These are phyloP conservation scores for Pluvianellus socialis DNA, from an alignment of 2,113 vertebrate species.

Conservation along the genomic window DNA sequence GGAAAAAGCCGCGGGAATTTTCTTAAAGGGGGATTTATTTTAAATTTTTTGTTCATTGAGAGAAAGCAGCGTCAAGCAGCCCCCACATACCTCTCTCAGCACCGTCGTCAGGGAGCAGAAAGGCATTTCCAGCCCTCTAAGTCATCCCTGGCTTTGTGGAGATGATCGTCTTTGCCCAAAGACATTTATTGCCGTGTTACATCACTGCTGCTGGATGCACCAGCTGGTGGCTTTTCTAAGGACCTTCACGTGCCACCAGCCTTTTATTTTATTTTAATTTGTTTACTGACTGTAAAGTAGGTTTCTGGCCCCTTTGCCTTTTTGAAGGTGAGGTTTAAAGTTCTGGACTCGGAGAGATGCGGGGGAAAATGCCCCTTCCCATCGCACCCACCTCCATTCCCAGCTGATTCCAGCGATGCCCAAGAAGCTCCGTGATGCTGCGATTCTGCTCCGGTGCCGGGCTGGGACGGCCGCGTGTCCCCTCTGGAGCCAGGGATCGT, in stretches of 20 bases:
- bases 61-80: neutral
- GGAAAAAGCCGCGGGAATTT: neutral
- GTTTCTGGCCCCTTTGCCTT: neutral
- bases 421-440: rapidly evolving
- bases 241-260: neutral
- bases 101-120: neutral
- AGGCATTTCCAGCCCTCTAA: neutral
- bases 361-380: neutral
- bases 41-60: neutral
- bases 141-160: neutral
- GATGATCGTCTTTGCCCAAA: neutral
- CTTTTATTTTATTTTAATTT: neutral
- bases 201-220: neutral
- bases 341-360: neutral
- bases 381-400: rapidly evolving
- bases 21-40: neutral
- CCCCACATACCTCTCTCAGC: neutral
- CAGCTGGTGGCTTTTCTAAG: neutral
- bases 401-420: neutral
- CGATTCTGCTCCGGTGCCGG: neutral
- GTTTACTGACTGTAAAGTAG: neutral
- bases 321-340: neutral
- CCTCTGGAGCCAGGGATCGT: rapidly evolving
- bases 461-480: rapidly evolving
- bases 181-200: neutral